Evolutionary conservation across 1,140 invertebrate species (phyloP).

Genomic region (Panonychus citri): DNA sequence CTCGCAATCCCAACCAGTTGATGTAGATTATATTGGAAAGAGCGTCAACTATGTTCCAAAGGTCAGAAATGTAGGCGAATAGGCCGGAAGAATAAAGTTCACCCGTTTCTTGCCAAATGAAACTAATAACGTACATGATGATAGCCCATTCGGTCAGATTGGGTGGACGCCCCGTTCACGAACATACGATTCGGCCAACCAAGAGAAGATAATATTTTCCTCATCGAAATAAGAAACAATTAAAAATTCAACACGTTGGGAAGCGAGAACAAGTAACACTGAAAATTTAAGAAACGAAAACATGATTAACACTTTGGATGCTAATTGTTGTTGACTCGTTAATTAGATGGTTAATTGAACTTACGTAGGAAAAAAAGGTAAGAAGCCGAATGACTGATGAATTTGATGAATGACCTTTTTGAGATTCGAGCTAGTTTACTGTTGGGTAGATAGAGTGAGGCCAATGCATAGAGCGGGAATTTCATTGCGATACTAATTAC

Average conservation of each 20-base stretch:
- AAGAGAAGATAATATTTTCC: constrained; percentile 38
- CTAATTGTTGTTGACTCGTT: too few species aligned
- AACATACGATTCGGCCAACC: constrained; percentile 43
- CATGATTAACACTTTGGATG: too few species aligned
- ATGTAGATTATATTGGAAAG: constrained; percentile 82
- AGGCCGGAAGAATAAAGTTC: constrained; percentile 64
- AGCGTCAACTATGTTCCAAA: constrained; percentile 94
- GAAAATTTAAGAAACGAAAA: constrained; percentile 12
- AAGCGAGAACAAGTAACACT: constrained; percentile 57
- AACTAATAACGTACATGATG: constrained; percentile 55
- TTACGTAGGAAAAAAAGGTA: constrained; percentile 71
- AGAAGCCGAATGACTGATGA: constrained; percentile 67
- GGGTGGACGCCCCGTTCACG: constrained; percentile 58
- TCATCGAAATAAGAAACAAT: constrained; percentile 49
- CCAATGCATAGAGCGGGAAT: constrained; percentile 59
- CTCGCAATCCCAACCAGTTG: constrained; percentile 58
- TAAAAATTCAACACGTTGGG: constrained; percentile 50
- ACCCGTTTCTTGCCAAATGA: constrained; percentile 67
- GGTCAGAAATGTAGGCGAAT: constrained; percentile 65
- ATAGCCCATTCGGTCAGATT: constrained; percentile 58
- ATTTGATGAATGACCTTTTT: constrained; percentile 81
- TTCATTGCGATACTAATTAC: constrained; percentile 49
- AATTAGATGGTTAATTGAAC: too few species aligned
- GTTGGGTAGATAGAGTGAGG: constrained; percentile 59
- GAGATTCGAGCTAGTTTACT: constrained; percentile 54